A percentile compares a stretch with the other conserved stretches of the same genome.
phyloP scores from a whole-genome alignment of 2,888 invertebrate species.

The Cepaea hortensis region DNA sequence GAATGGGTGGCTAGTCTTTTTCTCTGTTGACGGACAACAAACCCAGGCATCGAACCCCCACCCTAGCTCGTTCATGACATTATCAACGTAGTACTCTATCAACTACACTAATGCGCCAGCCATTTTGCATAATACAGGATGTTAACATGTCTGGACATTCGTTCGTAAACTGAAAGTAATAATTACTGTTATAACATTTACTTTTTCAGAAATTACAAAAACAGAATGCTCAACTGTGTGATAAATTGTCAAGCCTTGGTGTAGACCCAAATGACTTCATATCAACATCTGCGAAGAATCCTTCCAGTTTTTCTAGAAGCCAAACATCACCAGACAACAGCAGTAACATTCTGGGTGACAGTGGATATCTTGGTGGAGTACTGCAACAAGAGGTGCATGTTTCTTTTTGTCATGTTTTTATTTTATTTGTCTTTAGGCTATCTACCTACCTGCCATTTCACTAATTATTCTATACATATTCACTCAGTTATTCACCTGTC shows the following conservation, averaged over 20 bases:
- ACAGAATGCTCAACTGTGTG: conserved; percentile 59
- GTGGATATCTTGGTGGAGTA: conserved; percentile 13
- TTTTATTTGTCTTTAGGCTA: neutral
- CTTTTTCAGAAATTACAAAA: conserved; percentile 59
- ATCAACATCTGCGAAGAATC: neutral
- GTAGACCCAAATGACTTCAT: conserved; percentile 20
- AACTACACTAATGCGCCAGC: no score
- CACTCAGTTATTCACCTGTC: no score
- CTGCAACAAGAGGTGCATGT: conserved; percentile 51
- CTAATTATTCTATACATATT: no score
- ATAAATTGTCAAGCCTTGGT: conserved; percentile 47
- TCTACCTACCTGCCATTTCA: no score
- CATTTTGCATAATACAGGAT: no score
- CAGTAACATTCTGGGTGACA: neutral
- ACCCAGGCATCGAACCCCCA: no score
- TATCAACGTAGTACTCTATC: no score
- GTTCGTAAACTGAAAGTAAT: neutral
- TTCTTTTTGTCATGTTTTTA: no score
- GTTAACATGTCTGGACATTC: neutral
- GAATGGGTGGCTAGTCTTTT: no score
- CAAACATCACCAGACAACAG: neutral
- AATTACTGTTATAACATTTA: neutral
- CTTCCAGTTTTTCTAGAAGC: neutral
- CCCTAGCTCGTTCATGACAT: no score
- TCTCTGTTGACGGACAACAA: no score